Evolutionary conservation across 2,113 vertebrate species (phyloP), one percentile per base, ranked within the genome.

Genomic region (Calcarius ornatus): DNA sequence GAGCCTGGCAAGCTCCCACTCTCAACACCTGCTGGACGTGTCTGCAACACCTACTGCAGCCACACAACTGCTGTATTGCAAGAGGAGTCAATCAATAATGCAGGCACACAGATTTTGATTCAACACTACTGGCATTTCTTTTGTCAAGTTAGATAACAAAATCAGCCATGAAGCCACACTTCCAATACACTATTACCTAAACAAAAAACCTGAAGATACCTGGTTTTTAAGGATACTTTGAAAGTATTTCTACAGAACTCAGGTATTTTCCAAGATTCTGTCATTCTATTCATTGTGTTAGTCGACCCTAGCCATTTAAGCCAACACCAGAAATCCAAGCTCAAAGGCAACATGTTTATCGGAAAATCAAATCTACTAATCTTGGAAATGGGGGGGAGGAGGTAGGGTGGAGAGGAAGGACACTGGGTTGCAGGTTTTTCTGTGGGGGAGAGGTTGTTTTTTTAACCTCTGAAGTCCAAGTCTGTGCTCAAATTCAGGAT

Each of bases 11-110:
- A 75, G 23, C 25, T 51, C 61, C 70, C n/a, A 27, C 20, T 70
- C 21, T 31, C 37, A 87, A 33, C 0, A 60, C 43, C 23, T 3
- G 2, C 25, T 1, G 9, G 35, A 43, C 1, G 3, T 0, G 3
- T 6, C 31, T 79, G 38, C 35, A 79, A 4, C 0, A 0, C 15
- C 57, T 10, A 11, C 48, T 54, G 83, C 31, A 94, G n/a, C 23
- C 48, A 69, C 48, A 50, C 20, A 56, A 31, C 3, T 38, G 23
- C 31, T 72, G 64, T 20, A 25, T 1, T 45, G 28, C 15, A 75
- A 25, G 43, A 56, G 18, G 70, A 82, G 11, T 5, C 22, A 14
- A 20, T 9, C 18, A 23, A 17, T 38, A 76, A 42, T 5, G 22
- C 51, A 88, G 43, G 21, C 22, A 85, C 12, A 35, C 27, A 48